Percentiles rank a stretch among this genome's conserved stretches.
Evolutionary conservation across 1,140 invertebrate species (phyloP).

Genomic region (Cotesia glomerata): DNA sequence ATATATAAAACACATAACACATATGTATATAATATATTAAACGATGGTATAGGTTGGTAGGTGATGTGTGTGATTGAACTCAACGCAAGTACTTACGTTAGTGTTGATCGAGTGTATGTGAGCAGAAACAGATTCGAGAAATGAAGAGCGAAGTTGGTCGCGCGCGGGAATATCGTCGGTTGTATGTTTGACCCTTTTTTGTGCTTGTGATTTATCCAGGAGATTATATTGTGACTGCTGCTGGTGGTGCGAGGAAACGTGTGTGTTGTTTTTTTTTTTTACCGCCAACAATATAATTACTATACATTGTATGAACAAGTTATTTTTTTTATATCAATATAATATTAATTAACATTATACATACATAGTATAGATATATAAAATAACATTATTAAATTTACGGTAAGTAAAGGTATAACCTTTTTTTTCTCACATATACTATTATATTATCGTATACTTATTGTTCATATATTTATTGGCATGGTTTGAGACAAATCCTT

Average conservation of each 20-base stretch:
- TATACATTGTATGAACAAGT: neutral
- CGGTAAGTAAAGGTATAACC: neutral
- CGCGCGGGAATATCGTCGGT: conserved; percentile 33
- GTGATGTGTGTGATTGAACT: no score
- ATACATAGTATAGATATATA: no score
- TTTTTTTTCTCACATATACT: neutral
- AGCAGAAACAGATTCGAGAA: conserved; percentile 24
- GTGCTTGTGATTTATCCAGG: conserved; percentile 27
- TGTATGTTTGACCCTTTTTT: conserved; percentile 31
- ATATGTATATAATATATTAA: no score
- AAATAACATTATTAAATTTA: no score
- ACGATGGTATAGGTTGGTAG: no score
- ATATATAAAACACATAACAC: no score
- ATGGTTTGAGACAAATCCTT: no score
- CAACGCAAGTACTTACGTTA: neutral
- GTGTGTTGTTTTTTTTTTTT: conserved; percentile 21
- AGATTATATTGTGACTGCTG: conserved; percentile 14
- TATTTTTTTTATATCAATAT: neutral
- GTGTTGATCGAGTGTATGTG: neutral
- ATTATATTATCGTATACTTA: no score
- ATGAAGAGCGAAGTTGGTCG: conserved; percentile 31
- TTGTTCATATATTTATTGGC: neutral
- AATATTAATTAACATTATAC: no score
- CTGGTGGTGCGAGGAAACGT: conserved; percentile 11
- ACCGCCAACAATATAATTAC: conserved; percentile 13